phyloP scores from a whole-genome alignment of 1,140 invertebrate species.

The Pygmarrhopalites habei region DNA sequence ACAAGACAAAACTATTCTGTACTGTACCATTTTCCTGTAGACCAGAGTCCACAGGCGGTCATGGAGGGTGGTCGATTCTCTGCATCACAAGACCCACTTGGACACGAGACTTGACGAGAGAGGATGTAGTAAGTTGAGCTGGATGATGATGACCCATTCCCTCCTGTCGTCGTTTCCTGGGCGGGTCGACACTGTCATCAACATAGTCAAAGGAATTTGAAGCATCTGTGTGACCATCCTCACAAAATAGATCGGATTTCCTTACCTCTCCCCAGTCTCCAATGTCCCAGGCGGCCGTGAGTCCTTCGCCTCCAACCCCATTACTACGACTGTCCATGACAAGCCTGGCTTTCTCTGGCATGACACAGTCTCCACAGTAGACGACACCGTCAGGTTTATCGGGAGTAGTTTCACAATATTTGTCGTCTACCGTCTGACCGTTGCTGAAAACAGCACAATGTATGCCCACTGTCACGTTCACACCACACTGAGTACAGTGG shows the following conservation, averaged over 20 bases:
- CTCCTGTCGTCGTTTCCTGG: no score
- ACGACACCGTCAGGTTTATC: neutral
- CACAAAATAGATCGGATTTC: no score
- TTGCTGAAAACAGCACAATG: neutral
- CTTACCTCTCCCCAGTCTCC: neutral
- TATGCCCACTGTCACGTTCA: neutral
- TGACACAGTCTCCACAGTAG: neutral
- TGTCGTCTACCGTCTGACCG: neutral
- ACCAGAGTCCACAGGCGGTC: conserved; percentile 19
- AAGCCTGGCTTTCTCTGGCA: neutral
- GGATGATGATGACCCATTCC: neutral
- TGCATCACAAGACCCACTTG: neutral
- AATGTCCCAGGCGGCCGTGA: neutral
- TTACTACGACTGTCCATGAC: neutral
- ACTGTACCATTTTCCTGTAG: conserved; percentile 19
- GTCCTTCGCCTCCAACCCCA: neutral
- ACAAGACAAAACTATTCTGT: no score
- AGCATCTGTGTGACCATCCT: no score
- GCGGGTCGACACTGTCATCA: no score
- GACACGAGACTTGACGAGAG: conserved; percentile 1
- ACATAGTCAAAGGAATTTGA: no score
- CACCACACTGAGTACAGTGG: conserved; percentile 10
- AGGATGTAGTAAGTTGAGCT: neutral
- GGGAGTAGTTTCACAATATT: neutral
- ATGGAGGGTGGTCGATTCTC: neutral